Evolutionary conservation across 2,888 invertebrate genomes (phyloP).

Genomic region (Stratiomys singularior): DNA sequence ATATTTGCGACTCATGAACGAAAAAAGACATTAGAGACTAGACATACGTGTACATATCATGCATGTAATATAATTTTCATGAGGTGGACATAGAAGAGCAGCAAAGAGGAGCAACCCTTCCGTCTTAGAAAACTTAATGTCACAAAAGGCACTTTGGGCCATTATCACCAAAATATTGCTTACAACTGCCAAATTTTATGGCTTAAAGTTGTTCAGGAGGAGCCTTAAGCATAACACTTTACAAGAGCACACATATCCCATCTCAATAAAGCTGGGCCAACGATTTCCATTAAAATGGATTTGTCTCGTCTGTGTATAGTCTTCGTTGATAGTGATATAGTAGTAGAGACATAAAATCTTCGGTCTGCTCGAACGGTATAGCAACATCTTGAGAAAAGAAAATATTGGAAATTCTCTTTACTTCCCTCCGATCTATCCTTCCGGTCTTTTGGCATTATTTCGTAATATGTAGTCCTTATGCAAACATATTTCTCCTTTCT

Average conservation of each 20-base stretch:
- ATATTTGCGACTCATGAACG: conserved; percentile 4
- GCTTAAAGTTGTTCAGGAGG: conserved; percentile 46
- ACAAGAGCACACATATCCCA: conserved; percentile 51
- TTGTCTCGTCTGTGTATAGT: conserved; percentile 45
- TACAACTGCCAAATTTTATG: conserved; percentile 52
- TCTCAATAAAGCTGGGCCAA: conserved; percentile 51
- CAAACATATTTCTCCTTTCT: conserved; percentile 59
- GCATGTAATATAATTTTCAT: conserved; percentile 9
- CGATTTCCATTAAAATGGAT: conserved; percentile 52
- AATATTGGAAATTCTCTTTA: too few species aligned
- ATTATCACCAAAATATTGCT: conserved; percentile 52
- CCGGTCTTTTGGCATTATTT: conserved; percentile 13
- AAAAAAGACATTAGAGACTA: not conserved
- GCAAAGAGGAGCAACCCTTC: not conserved
- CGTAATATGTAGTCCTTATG: conserved; percentile 49
- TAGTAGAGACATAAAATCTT: conserved; percentile 1
- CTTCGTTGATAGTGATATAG: not conserved
- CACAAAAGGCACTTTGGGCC: conserved; percentile 48
- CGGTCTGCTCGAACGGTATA: not conserved
- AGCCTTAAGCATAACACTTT: not conserved
- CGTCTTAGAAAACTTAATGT: conserved; percentile 28
- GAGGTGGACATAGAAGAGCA: not conserved
- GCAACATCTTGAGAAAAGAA: not conserved
- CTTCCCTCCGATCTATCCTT: not conserved
- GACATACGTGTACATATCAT: conserved; percentile 21